Percentiles rank a stretch among this genome's conserved stretches.
Conservation (phyloP, 2,797 vertebrate genomes). For the Girardinus metallicus region DNA sequence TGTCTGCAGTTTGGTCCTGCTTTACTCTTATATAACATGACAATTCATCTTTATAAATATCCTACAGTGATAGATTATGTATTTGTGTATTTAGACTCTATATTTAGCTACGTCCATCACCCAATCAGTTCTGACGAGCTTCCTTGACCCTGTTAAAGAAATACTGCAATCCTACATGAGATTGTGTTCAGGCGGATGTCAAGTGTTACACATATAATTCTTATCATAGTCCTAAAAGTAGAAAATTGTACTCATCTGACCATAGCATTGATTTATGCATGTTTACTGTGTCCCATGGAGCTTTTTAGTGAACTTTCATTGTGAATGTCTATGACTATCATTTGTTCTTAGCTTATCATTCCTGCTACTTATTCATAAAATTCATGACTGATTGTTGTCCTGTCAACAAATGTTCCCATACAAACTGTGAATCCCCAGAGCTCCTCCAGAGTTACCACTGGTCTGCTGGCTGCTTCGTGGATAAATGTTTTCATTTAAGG, state of each 20-base stretch:
- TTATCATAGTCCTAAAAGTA: neutral
- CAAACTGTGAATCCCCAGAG: neutral
- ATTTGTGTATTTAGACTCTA: neutral
- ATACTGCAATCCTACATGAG: neutral
- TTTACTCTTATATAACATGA: neutral
- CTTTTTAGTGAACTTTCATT: neutral
- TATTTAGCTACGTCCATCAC: neutral
- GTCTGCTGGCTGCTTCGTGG: neutral
- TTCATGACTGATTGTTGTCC: neutral
- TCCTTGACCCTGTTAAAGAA: neutral
- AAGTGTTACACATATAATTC: neutral
- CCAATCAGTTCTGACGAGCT: too few relatives aligned
- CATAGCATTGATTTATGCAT: neutral
- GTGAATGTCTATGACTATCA: neutral
- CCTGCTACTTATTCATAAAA: neutral
- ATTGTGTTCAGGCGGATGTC: neutral
- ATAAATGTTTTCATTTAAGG: neutral
- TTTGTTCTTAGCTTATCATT: neutral
- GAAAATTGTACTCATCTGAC: neutral
- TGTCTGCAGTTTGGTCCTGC: neutral
- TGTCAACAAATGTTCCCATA: neutral
- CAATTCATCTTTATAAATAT: neutral
- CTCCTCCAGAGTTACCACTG: neutral
- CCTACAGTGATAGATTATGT: neutral
- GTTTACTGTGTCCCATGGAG: neutral